These are phyloP conservation scores for Gobius niger DNA, from an alignment of 2,113 vertebrate genomes.

Conservation along the genomic window DNA sequence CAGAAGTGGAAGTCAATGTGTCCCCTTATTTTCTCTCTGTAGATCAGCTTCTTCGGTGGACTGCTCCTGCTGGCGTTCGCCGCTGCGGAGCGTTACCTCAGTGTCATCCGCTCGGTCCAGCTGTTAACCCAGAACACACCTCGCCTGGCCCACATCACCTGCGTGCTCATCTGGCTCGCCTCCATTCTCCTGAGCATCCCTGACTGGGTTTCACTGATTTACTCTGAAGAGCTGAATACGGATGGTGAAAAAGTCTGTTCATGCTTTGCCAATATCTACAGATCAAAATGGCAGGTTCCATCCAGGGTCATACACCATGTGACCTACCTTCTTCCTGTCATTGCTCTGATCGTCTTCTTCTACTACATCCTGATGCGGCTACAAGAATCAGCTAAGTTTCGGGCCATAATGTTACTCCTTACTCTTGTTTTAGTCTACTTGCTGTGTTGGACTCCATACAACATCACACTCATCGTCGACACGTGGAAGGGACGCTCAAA, in stretches of 20 bases:
- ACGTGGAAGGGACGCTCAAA: conserved; percentile 38
- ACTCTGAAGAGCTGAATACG: accelerated
- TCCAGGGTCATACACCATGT: conserved; percentile 66
- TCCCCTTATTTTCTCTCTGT: not conserved
- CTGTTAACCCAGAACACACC: conserved; percentile 61
- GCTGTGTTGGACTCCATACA: conserved; percentile 84
- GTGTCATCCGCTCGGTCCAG: conserved; percentile 58
- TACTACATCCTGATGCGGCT: conserved; percentile 59
- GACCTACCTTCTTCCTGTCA: conserved; percentile 74
- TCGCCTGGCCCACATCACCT: conserved; percentile 47
- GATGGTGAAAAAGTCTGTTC: conserved; percentile 36
- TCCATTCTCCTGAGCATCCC: conserved; percentile 75
- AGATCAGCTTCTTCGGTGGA: conserved; percentile 82
- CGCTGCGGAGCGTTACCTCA: conserved; percentile 75
- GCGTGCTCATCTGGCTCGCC: conserved; percentile 67
- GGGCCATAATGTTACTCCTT: conserved; percentile 63
- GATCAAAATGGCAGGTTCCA: conserved; percentile 28
- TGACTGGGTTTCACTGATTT: conserved; percentile 66
- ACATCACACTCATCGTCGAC: conserved; percentile 76
- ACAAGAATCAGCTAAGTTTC: conserved; percentile 43
- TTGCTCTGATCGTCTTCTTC: conserved; percentile 70
- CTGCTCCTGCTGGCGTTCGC: conserved; percentile 79
- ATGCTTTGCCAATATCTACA: conserved; percentile 49
- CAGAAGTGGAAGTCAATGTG: conserved; percentile 3
- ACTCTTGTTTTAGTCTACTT: conserved; percentile 75